Base-by-base conservation (phyloP, 2,888 invertebrate species). In the Lathronympha strigana region DNA sequence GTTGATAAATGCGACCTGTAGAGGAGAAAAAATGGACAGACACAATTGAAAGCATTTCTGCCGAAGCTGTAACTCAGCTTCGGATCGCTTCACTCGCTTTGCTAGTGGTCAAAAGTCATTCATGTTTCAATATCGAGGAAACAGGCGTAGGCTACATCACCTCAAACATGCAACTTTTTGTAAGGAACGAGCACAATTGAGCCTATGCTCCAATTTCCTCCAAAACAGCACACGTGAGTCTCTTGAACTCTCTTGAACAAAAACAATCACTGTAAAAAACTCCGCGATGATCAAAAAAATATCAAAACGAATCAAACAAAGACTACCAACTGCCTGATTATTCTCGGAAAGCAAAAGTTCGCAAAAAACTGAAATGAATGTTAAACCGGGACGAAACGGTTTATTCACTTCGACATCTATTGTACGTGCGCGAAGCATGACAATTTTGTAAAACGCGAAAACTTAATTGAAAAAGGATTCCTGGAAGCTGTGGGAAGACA, bases 351-450 rank as follows among this genome's bases (percentile, higher is more conserved):
- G 19, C 11, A 25, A 57, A 51, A 61, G 28, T 55, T 51, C 9
- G 43, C 23, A 45, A 31, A 68, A 63, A 68, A 25, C 50, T 64
- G 69, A 62, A 70, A 70, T 66, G 67, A 69, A 77, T 72, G 62
- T 68, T 63, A 58, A 67, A 69, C 67, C 68, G 75, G 69, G 74
- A 76, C 75, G 72, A 77, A 69, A 63, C 75, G 69, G 72, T 70
- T 69, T 72, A 66, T 71, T 73, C 67, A 68, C 66, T 72, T 4
- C 8, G 36, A 6, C 36, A 21, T 25, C 28, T 55, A 63, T 38
- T 69, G 69, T 72, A 77, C 77, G 78, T 75, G 76, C 72, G 69
- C 72, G 69, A 72, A 68, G 72, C 72, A 66, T 73, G 75, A 73
- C 72, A 73, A 70, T 53, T 43, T 43, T 21, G 19, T 58, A 66